Evolutionary conservation across 2,888 invertebrate genomes (phyloP), one percentile per base, ranked within the genome.

Genomic region (Esperia sulphurella): DNA sequence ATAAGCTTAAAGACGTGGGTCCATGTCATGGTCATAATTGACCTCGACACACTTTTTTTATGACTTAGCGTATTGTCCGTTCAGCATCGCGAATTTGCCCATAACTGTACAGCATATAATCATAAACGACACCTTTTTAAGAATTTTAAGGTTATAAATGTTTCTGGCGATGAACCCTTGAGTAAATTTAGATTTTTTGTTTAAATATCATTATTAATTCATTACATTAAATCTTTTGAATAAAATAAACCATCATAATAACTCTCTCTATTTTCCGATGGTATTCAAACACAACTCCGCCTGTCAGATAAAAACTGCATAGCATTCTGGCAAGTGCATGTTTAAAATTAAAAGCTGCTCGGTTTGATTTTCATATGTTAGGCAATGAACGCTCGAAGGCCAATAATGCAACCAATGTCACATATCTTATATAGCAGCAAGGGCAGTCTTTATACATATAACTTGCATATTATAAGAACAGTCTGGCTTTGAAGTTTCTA

Each of bases 301-400:
- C 45, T 57, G 35, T 10, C 10, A 1, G 50, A 48, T 1, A 13
- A 37, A 10, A 7, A 6, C 7, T 12, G 49, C 51, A 61, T 65
- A 2, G 65, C 68, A 69, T 68, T 64, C 58, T 71, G 71, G 64
- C 58, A 57, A 57, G 2, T 3, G 2, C 8, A 31, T 31, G 51
- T 52, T 59, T 63, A 57, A 61, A 53, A 49, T 54, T 56, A 60
- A 59, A 69, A 63, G n/a, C 30, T 55, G 49, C 46, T 58, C 38
- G 47, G 71, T 77, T 77, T 74, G 71, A 55, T 76, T 78, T 73
- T 69, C 64, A 73, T 74, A 77, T 75, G 59, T 12, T 41, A 52
- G 59, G 63, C 54, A 61, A 51, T 52, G 59, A n/a, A 58, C 63
- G 52, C 59, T 43, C 30, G 61, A 74, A 75, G 74, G 72, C 70